Evolutionary conservation across 2,113 vertebrate species (phyloP), one percentile per base, ranked within the genome.

Genomic region (Spermophilus dauricus): DNA sequence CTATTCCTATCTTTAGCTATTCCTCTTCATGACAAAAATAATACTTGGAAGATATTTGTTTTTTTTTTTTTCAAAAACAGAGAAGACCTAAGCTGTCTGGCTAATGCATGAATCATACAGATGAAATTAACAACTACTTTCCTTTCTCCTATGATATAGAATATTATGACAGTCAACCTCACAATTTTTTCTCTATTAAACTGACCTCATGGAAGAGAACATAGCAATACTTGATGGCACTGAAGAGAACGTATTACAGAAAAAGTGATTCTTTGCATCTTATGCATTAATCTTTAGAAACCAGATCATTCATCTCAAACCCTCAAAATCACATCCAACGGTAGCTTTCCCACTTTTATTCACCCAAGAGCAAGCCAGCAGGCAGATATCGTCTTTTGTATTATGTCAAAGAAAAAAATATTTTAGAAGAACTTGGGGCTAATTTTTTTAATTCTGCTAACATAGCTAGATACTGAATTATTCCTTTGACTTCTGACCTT

Each of bases 11-110:
- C 42, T 45, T 45, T 45, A 45, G 42, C 45, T 45, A 45, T 80
- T 84, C 12, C 6, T 83, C 53, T 83, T 84, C 17, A 34, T 42
- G 34, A 58, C n/a, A 91, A 93, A 93, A 93, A 67, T 65, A 93
- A 88, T 87, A 10, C 11, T 70, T 24, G 8, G 32, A 73, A 89
- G 13, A 86, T 42, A 87, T 8, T 32, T 42, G 51, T 63, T 42
- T 42, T 85, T 76, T 39, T 45, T 45, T 9, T 45, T 45, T 45
- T 67, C 2, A 3, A 5, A 92, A 90, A 94, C 11, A 72, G 0
- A 63, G 32, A 70, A 82, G 39, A 22, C 12, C 34, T 75, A 65
- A 42, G 12, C 32, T 73, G 8, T 45, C 30, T 75, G 37, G 69
- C 4, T 77, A 51, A 73, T 20, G 14, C 56, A 32, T 30, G 67